Conservation (phyloP, 2,888 invertebrate genomes). For the Latrodectus hesperus region DNA sequence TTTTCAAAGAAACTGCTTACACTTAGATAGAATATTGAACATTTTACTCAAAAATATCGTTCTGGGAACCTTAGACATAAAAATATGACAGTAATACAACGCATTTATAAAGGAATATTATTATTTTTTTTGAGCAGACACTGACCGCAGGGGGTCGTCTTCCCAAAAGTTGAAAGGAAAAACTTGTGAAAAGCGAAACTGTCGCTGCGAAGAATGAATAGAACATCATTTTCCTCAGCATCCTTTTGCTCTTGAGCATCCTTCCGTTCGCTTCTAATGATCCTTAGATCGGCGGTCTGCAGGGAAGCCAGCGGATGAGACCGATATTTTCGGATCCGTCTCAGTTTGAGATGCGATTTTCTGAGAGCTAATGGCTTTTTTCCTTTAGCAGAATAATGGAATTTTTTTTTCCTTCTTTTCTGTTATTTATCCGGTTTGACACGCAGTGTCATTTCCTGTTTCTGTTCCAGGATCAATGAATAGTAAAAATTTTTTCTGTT, state of each 20-base stretch:
- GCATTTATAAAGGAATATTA: no score
- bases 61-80: no score
- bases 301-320: constrained; percentile 62
- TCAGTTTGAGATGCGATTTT: constrained; percentile 1
- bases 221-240: constrained; percentile 9
- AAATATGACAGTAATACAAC: no score
- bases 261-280: constrained; percentile 66
- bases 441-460: neutral
- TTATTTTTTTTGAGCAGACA: neutral
- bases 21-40: no score
- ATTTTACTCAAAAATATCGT: no score
- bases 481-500: no score
- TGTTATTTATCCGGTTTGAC: neutral
- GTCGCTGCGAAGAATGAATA: constrained; percentile 32
- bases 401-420: neutral
- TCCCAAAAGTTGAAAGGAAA: constrained; percentile 16
- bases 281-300: constrained; percentile 56
- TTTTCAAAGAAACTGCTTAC: no score
- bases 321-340: constrained; percentile 30
- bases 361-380: constrained; percentile 2
- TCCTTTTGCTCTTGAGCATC: constrained; percentile 60
- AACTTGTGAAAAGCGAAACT: constrained; percentile 63
- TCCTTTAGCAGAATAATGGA: neutral
- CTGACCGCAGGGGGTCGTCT: neutral
- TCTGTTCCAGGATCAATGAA: neutral